Evolutionary conservation across 2,888 invertebrate genomes (phyloP).

Genomic region (Xestia sexstrigata): DNA sequence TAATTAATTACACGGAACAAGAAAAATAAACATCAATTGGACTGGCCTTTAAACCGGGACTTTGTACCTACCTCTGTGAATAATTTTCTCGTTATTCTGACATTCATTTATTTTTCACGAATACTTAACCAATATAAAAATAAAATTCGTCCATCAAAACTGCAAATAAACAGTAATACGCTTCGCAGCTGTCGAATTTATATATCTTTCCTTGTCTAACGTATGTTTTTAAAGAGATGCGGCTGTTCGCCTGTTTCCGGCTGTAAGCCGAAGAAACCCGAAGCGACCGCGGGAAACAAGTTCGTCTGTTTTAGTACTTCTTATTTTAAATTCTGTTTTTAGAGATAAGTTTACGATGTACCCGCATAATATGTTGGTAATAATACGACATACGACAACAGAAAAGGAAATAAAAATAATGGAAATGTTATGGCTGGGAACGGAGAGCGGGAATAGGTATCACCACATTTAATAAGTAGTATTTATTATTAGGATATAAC

Average conservation of each 20-base stretch:
- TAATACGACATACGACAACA: constrained; percentile 9
- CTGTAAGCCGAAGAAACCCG: constrained; percentile 55
- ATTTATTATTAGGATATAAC: not conserved
- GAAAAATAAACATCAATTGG: not conserved
- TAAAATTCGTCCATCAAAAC: constrained; percentile 49
- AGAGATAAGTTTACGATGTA: constrained; percentile 51
- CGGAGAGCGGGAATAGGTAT: not conserved
- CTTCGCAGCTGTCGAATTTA: constrained; percentile 67
- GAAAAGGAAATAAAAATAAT: constrained; percentile 16
- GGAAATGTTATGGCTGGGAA: constrained; percentile 6
- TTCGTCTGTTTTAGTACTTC: constrained; percentile 49
- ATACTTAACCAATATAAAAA: constrained; percentile 39
- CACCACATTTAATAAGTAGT: not conserved
- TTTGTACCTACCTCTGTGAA: constrained; percentile 19
- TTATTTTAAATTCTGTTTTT: constrained; percentile 50
- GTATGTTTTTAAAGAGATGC: constrained; percentile 44
- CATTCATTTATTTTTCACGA: constrained; percentile 45
- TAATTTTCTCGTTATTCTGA: constrained; percentile 35
- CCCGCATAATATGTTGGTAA: constrained; percentile 44
- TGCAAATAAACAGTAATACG: constrained; percentile 45
- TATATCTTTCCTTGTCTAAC: constrained; percentile 36
- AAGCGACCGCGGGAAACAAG: constrained; percentile 52
- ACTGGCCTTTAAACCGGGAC: constrained; percentile 2
- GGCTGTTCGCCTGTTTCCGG: constrained; percentile 49
- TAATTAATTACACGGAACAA: not conserved